These are phyloP conservation scores for Rhinogobio ventralis DNA, from an alignment of 2,797 vertebrate species.

Conservation along the genomic window DNA sequence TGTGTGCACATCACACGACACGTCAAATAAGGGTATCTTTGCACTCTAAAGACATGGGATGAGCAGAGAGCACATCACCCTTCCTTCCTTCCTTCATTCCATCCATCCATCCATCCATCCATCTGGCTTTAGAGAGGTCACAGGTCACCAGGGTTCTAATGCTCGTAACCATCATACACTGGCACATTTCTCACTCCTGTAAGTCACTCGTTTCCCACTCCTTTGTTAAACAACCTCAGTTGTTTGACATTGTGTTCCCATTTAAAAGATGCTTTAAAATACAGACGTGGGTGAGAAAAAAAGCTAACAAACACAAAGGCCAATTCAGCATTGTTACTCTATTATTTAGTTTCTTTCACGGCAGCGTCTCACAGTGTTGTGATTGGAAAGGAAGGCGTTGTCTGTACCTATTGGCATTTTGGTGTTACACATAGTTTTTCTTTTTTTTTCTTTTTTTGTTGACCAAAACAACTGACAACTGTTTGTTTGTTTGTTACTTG, in stretches of 20 bases:
- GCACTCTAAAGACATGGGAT: constrained; percentile 94
- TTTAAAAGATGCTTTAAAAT: constrained; percentile 61
- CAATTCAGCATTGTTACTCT: constrained; percentile 57
- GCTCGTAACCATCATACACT: constrained; percentile 88
- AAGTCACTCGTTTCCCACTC: constrained; percentile 71
- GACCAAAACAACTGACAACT: constrained; percentile 79
- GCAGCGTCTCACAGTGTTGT: constrained; percentile 80
- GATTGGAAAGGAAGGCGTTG: constrained; percentile 79
- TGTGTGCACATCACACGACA: constrained; percentile 53
- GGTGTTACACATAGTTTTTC: constrained; percentile 77
- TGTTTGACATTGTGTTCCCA: constrained; percentile 78
- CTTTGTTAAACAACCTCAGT: constrained; percentile 62
- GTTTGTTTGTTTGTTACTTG: constrained; percentile 78
- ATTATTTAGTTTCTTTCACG: constrained; percentile 72
- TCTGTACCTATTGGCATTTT: constrained; percentile 80
- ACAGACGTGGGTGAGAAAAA: background rate
- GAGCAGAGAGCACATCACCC: constrained; percentile 89
- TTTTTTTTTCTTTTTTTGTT: constrained; percentile 63
- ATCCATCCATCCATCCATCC: constrained; percentile 74
- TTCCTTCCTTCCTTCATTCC: constrained; percentile 89
- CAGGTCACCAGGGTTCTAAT: constrained; percentile 88
- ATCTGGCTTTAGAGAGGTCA: constrained; percentile 82
- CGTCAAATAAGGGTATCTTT: constrained; percentile 88
- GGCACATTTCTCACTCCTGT: constrained; percentile 86
- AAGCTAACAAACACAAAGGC: constrained; percentile 61